A percentile compares a stretch with the other conserved stretches of the same genome.
Evolutionary conservation across 2,888 invertebrate genomes (phyloP).

Genomic region (Ennomos erosarius): DNA sequence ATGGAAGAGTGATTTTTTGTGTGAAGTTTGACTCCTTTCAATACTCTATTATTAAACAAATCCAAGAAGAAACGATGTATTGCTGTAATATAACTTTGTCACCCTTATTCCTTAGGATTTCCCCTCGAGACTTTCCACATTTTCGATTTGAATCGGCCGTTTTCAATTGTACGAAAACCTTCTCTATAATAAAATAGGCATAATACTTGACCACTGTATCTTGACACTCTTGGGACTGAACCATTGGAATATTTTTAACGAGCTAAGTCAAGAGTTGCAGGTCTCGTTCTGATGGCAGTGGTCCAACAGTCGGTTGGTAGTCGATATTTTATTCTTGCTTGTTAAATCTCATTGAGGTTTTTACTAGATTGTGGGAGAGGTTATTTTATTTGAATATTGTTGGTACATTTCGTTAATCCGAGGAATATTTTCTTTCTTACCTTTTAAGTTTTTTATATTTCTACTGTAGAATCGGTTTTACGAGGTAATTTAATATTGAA

Average conservation of each 20-base stretch:
- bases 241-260: slow-evolving; percentile 20
- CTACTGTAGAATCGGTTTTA: slow-evolving; percentile 2
- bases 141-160: slow-evolving; percentile 72
- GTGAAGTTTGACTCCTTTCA: not conserved
- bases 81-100: slow-evolving; percentile 45
- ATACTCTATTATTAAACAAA: slow-evolving; percentile 22
- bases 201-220: slow-evolving; percentile 49
- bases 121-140: slow-evolving; percentile 75
- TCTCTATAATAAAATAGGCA: slow-evolving; percentile 65
- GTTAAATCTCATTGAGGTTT: slow-evolving; percentile 77
- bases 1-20: no score
- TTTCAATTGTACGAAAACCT: slow-evolving; percentile 75
- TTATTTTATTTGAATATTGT: slow-evolving; percentile 55
- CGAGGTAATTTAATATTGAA: not conserved
- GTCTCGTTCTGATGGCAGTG: slow-evolving; percentile 44
- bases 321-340: slow-evolving; percentile 79
- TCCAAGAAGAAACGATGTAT: slow-evolving; percentile 42
- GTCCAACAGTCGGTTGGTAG: slow-evolving; percentile 60
- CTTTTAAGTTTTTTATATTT: slow-evolving; percentile 17
- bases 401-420: slow-evolving; percentile 46
- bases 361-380: slow-evolving; percentile 59
- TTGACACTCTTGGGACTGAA: slow-evolving; percentile 34
- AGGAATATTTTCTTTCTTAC: slow-evolving; percentile 27
- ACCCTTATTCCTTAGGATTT: slow-evolving; percentile 52
- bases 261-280: slow-evolving; percentile 16